Conservation (phyloP, 2,797 vertebrate species). For the Clangula hyemalis region DNA sequence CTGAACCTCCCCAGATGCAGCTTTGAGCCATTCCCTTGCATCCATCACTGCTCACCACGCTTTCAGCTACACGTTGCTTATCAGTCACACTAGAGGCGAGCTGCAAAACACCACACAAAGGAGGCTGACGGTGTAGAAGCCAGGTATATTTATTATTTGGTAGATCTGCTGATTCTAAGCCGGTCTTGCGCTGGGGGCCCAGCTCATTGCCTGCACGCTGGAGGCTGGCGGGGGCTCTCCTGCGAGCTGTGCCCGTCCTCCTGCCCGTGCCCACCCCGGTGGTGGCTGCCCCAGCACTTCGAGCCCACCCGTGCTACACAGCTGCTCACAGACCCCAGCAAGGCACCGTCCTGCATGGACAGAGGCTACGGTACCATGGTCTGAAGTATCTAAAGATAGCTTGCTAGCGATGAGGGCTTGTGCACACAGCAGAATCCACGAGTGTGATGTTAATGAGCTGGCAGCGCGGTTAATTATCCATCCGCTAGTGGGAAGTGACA, state of each 20-base stretch:
- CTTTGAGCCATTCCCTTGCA: not conserved
- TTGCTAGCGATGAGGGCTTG: not conserved
- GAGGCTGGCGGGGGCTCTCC: not conserved
- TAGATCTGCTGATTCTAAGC: not conserved
- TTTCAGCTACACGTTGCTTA: not conserved
- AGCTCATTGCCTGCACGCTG: not conserved
- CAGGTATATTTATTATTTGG: constrained; percentile 43
- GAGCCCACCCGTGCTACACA: not conserved
- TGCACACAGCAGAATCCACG: accelerated
- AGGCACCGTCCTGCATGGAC: not conserved
- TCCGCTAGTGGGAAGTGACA: not conserved
- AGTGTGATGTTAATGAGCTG: constrained; percentile 57
- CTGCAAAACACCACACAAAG: not conserved
- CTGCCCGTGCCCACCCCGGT: not conserved
- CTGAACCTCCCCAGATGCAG: not conserved
- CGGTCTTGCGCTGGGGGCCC: not conserved
- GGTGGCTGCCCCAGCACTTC: not conserved
- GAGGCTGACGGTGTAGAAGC: not conserved
- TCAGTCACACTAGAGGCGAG: not conserved
- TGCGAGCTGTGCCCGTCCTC: not conserved
- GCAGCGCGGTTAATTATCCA: constrained; percentile 47
- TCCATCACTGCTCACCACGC: not conserved
- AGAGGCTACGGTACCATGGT: accelerated
- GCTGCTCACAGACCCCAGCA: not conserved
- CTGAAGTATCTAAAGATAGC: not conserved